phyloP scores from a whole-genome alignment of 1,140 invertebrate species.

The Nixonia krombeini region DNA sequence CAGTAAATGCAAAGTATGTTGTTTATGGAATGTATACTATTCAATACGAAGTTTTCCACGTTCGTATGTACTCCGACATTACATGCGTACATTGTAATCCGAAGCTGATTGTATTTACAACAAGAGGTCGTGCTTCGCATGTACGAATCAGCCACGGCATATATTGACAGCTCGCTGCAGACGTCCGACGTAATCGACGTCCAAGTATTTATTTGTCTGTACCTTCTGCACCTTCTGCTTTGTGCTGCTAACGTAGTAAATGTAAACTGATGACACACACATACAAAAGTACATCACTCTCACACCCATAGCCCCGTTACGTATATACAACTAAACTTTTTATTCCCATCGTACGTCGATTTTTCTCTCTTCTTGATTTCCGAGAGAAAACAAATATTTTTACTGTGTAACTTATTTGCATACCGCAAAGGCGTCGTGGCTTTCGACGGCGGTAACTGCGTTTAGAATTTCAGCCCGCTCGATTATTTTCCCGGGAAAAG shows the following conservation, averaged over 20 bases:
- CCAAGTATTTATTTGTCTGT: not conserved
- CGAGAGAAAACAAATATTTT: conserved; percentile 43
- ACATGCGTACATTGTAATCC: conserved; percentile 51
- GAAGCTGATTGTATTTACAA: conserved; percentile 36
- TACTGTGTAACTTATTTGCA: conserved; percentile 37
- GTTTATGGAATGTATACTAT: no score
- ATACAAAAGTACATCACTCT: no score
- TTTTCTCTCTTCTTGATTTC: conserved; percentile 14
- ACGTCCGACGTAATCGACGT: conserved; percentile 47
- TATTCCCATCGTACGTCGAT: conserved; percentile 30
- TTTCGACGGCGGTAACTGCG: conserved; percentile 17
- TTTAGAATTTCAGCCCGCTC: conserved; percentile 30
- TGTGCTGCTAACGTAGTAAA: conserved; percentile 13
- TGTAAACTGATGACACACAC: no score
- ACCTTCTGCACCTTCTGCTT: no score
- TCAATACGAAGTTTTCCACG: no score
- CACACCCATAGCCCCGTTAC: conserved; percentile 8
- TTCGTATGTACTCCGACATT: no score
- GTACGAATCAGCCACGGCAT: conserved; percentile 29
- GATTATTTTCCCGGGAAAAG: conserved; percentile 30
- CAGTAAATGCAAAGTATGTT: no score
- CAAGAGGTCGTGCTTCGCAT: conserved; percentile 17
- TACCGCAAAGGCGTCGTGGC: conserved; percentile 31
- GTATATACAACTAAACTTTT: conserved; percentile 32
- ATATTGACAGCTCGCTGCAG: conserved; percentile 46